These are phyloP conservation scores for Trichomycterus rosablanca DNA, from an alignment of 2,113 vertebrate genomes.

Conservation along the genomic window DNA sequence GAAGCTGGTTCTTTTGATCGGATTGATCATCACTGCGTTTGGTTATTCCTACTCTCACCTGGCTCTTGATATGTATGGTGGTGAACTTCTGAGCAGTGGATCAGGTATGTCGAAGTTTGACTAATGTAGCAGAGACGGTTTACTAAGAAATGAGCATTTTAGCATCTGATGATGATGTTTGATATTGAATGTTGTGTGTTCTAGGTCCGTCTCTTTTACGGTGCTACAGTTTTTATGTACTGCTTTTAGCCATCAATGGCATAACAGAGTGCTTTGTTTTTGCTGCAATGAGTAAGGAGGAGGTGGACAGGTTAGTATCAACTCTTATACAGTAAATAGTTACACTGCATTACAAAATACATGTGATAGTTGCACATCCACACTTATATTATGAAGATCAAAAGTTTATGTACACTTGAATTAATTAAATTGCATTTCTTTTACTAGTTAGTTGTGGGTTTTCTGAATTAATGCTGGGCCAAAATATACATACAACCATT, in stretches of 20 bases:
- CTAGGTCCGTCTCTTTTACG: slow-evolving; percentile 83
- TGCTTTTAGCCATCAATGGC: slow-evolving; percentile 90
- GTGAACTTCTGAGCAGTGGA: slow-evolving; percentile 83
- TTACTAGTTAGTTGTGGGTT: too few species aligned
- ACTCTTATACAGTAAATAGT: not conserved
- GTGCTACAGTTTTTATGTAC: slow-evolving; percentile 84
- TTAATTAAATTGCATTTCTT: too few species aligned
- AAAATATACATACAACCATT: too few species aligned
- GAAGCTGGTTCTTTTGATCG: slow-evolving; percentile 86
- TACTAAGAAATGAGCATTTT: too few species aligned
- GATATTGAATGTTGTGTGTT: slow-evolving; percentile 25
- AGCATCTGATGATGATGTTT: not conserved
- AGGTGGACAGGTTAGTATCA: slow-evolving; percentile 83
- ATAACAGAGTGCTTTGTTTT: slow-evolving; percentile 92
- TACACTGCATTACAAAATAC: too few species aligned
- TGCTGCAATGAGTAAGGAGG: slow-evolving; percentile 90
- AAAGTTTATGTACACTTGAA: too few species aligned
- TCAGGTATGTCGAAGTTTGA: too few species aligned
- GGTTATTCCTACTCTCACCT: slow-evolving; percentile 89
- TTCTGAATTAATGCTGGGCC: too few species aligned
- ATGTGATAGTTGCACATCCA: too few species aligned
- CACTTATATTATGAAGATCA: too few species aligned
- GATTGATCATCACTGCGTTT: slow-evolving; percentile 85
- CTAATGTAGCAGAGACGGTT: too few species aligned
- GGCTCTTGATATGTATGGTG: slow-evolving; percentile 91